Evolutionary conservation across 2,888 invertebrate genomes (phyloP).

Genomic region (Dioctria rufipes): DNA sequence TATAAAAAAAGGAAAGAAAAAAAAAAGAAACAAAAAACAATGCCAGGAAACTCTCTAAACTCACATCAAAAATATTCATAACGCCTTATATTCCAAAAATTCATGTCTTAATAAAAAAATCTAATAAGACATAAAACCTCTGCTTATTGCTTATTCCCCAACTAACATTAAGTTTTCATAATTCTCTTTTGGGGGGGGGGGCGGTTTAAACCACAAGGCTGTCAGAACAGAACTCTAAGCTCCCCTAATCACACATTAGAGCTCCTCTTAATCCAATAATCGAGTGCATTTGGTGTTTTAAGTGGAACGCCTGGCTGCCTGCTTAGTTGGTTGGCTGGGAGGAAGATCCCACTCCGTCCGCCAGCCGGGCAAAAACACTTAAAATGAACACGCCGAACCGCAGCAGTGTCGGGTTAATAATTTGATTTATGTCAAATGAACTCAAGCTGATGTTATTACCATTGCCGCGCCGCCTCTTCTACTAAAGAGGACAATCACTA

Average conservation of each 20-base stretch:
- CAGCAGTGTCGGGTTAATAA: constrained; percentile 17
- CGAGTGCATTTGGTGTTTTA: constrained; percentile 43
- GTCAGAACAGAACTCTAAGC: constrained; percentile 22
- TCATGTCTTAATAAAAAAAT: no score
- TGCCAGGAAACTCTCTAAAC: no score
- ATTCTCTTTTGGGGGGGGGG: neutral
- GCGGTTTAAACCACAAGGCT: neutral
- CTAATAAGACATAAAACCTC: neutral
- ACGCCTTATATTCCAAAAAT: no score
- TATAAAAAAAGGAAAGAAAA: no score
- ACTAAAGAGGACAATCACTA: neutral
- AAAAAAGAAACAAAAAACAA: no score
- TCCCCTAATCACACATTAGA: constrained; percentile 41
- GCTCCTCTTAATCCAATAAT: constrained; percentile 50
- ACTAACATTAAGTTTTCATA: constrained; percentile 28
- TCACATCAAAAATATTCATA: no score
- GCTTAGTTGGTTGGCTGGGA: no score
- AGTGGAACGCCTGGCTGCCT: constrained; percentile 19
- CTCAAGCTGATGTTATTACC: constrained; percentile 17
- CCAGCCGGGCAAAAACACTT: constrained; percentile 3
- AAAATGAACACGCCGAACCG: constrained; percentile 29
- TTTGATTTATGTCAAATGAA: constrained; percentile 47
- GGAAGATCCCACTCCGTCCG: constrained; percentile 43
- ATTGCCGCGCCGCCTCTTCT: constrained; percentile 8
- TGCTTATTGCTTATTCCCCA: neutral